A percentile compares a stretch with the other conserved stretches of the same genome.
These are phyloP conservation scores for Platycheirus albimanus DNA, from an alignment of 2,888 invertebrate genomes.

Conservation along the genomic window DNA sequence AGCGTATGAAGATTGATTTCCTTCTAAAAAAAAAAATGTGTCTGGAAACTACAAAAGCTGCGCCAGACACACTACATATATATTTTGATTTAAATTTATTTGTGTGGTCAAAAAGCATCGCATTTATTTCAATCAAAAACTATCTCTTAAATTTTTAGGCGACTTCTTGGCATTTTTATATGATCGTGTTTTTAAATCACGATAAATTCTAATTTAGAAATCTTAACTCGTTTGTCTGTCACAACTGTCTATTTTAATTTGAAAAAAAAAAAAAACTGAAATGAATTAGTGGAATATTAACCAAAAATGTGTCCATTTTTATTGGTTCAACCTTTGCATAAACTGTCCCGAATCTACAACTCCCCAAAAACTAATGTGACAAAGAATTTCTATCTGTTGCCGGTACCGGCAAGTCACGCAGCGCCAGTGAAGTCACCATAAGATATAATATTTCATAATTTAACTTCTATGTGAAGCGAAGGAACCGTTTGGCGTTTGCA, in stretches of 20 bases:
- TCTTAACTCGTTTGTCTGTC: conserved; percentile 29
- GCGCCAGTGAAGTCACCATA: conserved; percentile 9
- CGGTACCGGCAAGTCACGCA: not conserved
- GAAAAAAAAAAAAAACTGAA: conserved; percentile 19
- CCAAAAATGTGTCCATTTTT: conserved; percentile 24
- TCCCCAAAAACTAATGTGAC: conserved; percentile 26
- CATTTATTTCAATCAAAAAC: conserved; percentile 8
- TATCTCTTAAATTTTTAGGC: too few relatives aligned
- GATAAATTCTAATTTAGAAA: conserved; percentile 43
- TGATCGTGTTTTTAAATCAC: not conserved
- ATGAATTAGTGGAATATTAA: conserved; percentile 30
- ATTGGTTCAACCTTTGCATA: conserved; percentile 28
- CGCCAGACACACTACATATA: not conserved
- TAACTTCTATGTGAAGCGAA: not conserved
- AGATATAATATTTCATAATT: conserved; percentile 23
- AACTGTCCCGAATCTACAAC: conserved; percentile 9
- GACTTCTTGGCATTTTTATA: not conserved
- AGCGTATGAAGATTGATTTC: too few relatives aligned
- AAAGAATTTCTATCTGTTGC: not conserved
- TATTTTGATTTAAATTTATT: not conserved
- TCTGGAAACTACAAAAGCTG: not conserved
- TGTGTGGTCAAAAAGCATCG: not conserved
- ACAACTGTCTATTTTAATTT: conserved; percentile 24
- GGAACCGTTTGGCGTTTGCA: not conserved
- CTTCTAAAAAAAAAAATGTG: not conserved